Base-by-base conservation (phyloP, 2,797 vertebrate species). In the Halcyon badia region DNA sequence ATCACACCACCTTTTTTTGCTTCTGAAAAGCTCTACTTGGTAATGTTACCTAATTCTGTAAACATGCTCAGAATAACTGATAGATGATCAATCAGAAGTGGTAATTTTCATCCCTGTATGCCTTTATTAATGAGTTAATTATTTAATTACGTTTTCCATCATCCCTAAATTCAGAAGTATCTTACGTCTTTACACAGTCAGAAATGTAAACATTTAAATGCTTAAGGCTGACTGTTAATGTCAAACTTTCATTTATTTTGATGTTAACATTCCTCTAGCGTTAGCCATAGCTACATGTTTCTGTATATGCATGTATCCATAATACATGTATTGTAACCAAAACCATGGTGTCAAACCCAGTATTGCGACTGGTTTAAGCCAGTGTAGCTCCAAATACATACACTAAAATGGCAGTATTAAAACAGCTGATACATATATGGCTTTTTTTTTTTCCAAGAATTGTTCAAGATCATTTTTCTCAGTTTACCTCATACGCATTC, bases 401-500 rank as follows among this genome's bases (percentile, higher is more conserved):
- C 4, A 41, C 14, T 61, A 56, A 75, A 88, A 28, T 22, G 7
- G 17, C 26, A 52, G 28, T 17, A 52, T 52, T 28, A 28, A 16
- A 82, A 17, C 20, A 79, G 58, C 31, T 71, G 54, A 46, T 26
- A 14, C 37, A 39, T 39, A 57, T 2, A 20, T 0, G 5, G 10
- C 30, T 25, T 9, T 19, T 58, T n/a, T 12, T 44, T 44, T 48
- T 42, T 21, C 9, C 30, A 44, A n/a, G 14, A 75, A 37, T 1
- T 35, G 16, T 37, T 90, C 56, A 37, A 42, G 52, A 46, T 9
- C 22, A 56, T 17, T 65, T 31, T 58, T 69, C 46, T n/a, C 39
- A 14, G 17, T 62, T 96, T 96, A 99, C 99, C 99, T 99, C 98
- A n/a, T 99, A 99, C 0, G 99, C 99, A 25, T 99, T 99, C 97